These are phyloP conservation scores for Rhinopithecus roxellana DNA, from an alignment of 2,113 vertebrate genomes.

Conservation along the genomic window DNA sequence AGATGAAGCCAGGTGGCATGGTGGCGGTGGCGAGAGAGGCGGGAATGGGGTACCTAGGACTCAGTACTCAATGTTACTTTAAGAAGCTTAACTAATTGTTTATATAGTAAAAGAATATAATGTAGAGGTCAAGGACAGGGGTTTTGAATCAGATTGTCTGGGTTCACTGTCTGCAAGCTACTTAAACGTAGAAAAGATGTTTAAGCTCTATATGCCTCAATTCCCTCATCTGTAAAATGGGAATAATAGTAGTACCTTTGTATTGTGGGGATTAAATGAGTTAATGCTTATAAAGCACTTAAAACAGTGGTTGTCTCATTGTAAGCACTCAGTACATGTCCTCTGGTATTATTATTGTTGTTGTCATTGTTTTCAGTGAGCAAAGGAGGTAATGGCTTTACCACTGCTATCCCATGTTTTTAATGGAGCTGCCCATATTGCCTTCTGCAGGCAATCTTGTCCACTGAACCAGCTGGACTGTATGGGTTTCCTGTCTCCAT, in stretches of 20 bases:
- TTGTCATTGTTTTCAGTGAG: neutral
- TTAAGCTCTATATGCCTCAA: neutral
- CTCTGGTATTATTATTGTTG: neutral
- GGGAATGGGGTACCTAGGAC: neutral
- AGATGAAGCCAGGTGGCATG: neutral
- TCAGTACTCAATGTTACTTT: rapidly evolving
- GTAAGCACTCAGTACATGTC: neutral
- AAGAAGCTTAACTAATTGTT: neutral
- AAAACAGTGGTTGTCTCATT: neutral
- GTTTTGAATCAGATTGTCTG: neutral
- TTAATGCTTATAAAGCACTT: neutral
- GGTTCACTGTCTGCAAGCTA: neutral
- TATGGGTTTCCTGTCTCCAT: neutral
- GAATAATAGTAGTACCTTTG: neutral
- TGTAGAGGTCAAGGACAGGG: neutral
- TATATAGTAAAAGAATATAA: neutral
- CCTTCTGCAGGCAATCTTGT: neutral
- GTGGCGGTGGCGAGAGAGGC: neutral
- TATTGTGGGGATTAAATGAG: neutral
- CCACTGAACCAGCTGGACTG: neutral
- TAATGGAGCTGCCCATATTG: rapidly evolving
- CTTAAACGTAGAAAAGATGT: neutral
- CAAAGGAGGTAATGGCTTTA: neutral
- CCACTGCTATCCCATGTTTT: neutral
- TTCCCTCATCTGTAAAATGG: neutral